These are phyloP conservation scores for Calephelis virginiensis DNA, from an alignment of 1,140 invertebrate species.

Conservation along the genomic window DNA sequence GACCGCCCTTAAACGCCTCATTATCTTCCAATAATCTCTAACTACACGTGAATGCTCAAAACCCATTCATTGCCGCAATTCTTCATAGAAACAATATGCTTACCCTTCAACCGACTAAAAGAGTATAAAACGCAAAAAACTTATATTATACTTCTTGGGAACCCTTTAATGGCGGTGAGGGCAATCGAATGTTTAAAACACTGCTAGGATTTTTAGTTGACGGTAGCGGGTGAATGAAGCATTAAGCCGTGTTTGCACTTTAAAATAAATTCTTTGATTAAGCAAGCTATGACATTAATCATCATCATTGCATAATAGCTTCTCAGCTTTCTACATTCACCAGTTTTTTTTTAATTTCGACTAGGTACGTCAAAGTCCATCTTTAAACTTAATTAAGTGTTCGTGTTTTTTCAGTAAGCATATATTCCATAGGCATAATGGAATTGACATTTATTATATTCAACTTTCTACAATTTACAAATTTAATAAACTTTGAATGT, in stretches of 20 bases:
- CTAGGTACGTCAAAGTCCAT: no score
- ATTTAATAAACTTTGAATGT: no score
- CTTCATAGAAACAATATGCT: constrained; percentile 69
- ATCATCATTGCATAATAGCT: no score
- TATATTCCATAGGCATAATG: no score
- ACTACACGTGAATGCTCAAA: constrained; percentile 54
- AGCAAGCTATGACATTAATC: no score
- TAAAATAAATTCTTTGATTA: background rate
- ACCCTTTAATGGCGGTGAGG: constrained; percentile 69
- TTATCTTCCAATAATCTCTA: constrained; percentile 64
- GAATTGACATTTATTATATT: no score
- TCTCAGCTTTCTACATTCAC: no score
- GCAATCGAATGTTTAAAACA: constrained; percentile 77
- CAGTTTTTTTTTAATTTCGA: no score
- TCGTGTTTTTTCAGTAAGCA: no score
- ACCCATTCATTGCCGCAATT: constrained; percentile 69
- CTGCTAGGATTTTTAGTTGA: constrained; percentile 65
- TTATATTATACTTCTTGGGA: constrained; percentile 70
- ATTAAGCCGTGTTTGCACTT: constrained; percentile 10
- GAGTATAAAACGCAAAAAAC: constrained; percentile 66
- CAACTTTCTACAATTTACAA: no score
- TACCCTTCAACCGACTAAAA: constrained; percentile 68
- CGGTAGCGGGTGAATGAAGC: constrained; percentile 49
- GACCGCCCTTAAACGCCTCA: constrained; percentile 58
- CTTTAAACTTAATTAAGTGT: no score